Base-by-base conservation (phyloP, 2,113 vertebrate species). In the Cettia cetti region DNA sequence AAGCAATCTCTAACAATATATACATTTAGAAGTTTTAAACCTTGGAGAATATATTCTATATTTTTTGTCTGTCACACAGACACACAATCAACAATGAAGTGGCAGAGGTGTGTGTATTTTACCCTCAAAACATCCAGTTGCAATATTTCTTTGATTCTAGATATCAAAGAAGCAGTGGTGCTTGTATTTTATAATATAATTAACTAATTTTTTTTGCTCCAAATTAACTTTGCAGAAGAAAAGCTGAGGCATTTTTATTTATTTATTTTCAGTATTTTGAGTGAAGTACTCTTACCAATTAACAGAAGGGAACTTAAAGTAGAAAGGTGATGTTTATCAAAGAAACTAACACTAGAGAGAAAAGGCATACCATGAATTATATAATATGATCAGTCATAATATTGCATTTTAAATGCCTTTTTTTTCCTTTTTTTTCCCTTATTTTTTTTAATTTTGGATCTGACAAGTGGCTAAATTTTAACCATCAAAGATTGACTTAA, bases 361-460 rank as follows among this genome's bases (percentile, higher is more conserved):
- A 92, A 57, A 39, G 27, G 6, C 10, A 39, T 59, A 21, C 22
- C 13, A 33, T 60, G 30, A 69, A 65, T 27, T 50, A 56, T 71
- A 11, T 13, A 7, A 13, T 37, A 27, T 60, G 18, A 84, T 78
- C 18, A 63, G 9, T 22, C 57, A 37, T 11, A 81, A 42, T 10
- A 81, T 44, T 52, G 65, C 22, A 45, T 61, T 74, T 54, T 39
- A 27, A 54, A 18, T 57, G 11, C 16, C 2, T 12, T 39, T 30
- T 14, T 45, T 6, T 4, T 0, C 2, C 12, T 8, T 15, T 10
- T 39, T 13, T 16, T 6, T 12, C 8, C 9, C 17, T 33, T 20
- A 5, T 2, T 30, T 35, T 39, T 56, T 45, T 27, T 7, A 33
- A n/a, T n/a, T 75, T 39, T 74, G 26, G 5, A 57, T 82, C 6